phyloP scores from a whole-genome alignment of 2,888 invertebrate genomes.

The Cybosia mesomella region DNA sequence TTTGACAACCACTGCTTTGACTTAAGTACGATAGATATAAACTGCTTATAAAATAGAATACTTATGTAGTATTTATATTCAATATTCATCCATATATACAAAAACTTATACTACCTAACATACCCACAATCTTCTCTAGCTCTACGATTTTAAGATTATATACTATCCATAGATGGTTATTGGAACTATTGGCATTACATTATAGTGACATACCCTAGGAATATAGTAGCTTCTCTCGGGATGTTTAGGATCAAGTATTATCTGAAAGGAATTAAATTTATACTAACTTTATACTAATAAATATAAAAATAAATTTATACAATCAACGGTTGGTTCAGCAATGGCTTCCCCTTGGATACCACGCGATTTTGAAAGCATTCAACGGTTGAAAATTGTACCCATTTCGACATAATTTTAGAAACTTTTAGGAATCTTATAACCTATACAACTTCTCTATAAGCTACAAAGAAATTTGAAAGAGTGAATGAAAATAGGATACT shows the following conservation, averaged over 20 bases:
- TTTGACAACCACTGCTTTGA: too few species aligned
- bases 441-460: neutral
- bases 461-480: neutral
- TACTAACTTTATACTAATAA: constrained; percentile 1
- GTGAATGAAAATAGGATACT: neutral
- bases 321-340: neutral
- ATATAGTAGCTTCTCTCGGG: constrained; percentile 10
- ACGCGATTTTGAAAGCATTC: neutral
- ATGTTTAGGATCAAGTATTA: neutral
- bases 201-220: constrained; percentile 18
- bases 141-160: neutral
- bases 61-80: neutral
- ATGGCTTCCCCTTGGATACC: neutral
- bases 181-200: neutral
- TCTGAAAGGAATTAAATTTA: constrained; percentile 17
- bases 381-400: too few species aligned
- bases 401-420: too few species aligned
- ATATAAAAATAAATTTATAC: too few species aligned
- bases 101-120: neutral
- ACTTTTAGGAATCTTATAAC: too few species aligned
- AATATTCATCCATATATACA: neutral
- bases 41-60: neutral
- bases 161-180: neutral
- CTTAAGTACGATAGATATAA: too few species aligned
- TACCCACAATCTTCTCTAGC: neutral